Evolutionary conservation across 2,888 invertebrate genomes (phyloP).

Genomic region (Cheilosia vulpina): DNA sequence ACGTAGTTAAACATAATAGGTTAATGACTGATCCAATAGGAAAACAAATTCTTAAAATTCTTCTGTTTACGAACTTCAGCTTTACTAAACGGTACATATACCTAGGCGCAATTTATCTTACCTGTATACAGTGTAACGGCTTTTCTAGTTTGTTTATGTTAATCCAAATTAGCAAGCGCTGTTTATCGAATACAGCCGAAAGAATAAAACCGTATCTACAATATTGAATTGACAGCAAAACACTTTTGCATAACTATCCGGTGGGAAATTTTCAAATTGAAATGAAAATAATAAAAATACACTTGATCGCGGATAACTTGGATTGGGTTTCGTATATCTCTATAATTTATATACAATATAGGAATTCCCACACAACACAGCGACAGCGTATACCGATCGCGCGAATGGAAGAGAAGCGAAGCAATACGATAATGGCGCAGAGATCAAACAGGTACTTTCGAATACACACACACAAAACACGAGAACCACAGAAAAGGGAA

Average conservation of each 20-base stretch:
- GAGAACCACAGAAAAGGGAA: not conserved
- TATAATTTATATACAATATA: not conserved
- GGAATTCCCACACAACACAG: conserved; percentile 10
- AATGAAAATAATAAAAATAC: not conserved
- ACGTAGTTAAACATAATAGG: no score
- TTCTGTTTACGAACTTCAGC: not conserved
- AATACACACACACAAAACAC: conserved; percentile 13
- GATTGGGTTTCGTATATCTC: no score
- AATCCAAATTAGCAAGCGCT: conserved; percentile 8
- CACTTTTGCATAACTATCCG: not conserved
- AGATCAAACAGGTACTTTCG: conserved; percentile 62
- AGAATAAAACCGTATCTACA: not conserved
- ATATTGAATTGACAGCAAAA: not conserved
- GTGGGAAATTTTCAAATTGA: not conserved
- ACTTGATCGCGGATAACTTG: not conserved
- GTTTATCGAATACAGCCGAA: not conserved
- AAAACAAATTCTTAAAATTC: not conserved
- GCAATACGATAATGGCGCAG: conserved; percentile 34
- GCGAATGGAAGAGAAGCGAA: conserved; percentile 12
- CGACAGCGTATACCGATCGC: conserved; percentile 6
- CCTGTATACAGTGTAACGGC: not conserved
- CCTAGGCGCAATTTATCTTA: not conserved
- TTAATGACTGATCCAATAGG: not conserved
- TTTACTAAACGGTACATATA: not conserved
- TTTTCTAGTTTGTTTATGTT: not conserved